A percentile compares a stretch with the other conserved stretches of the same genome.
These are phyloP conservation scores for Platygyra sinensis DNA, from an alignment of 64 coral and sea anemone species.

Conservation along the genomic window DNA sequence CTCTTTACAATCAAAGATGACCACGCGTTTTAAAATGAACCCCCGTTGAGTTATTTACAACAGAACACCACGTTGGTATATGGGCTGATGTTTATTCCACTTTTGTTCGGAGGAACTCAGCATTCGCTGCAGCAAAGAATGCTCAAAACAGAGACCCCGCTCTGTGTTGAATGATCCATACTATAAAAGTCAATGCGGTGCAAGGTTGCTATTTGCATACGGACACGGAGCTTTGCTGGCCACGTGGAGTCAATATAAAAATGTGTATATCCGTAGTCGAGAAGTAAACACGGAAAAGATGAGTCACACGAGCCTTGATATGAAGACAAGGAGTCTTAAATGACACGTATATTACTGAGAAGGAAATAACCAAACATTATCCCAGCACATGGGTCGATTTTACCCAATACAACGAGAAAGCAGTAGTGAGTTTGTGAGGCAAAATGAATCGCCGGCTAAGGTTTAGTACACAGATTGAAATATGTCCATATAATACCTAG, in stretches of 20 bases:
- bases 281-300: background rate
- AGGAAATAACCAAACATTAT: no score
- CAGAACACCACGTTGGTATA: background rate
- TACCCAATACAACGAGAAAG: no score
- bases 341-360: no score
- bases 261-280: background rate
- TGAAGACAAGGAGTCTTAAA: no score
- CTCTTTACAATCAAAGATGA: background rate
- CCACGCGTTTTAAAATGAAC: background rate
- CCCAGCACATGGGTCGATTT: no score
- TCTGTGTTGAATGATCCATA: background rate
- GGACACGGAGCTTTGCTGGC: no score
- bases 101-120: background rate
- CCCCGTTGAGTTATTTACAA: background rate
- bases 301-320: background rate
- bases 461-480: no score
- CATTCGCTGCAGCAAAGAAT: background rate
- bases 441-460: no score
- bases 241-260: background rate
- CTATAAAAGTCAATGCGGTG: slow-evolving; percentile 18
- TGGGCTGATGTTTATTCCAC: background rate
- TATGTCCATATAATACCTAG: no score
- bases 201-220: background rate
- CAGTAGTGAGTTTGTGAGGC: no score
- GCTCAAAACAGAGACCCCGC: background rate